phyloP scores from a whole-genome alignment of 2,888 invertebrate genomes.

The Andrena haemorrhoa region DNA sequence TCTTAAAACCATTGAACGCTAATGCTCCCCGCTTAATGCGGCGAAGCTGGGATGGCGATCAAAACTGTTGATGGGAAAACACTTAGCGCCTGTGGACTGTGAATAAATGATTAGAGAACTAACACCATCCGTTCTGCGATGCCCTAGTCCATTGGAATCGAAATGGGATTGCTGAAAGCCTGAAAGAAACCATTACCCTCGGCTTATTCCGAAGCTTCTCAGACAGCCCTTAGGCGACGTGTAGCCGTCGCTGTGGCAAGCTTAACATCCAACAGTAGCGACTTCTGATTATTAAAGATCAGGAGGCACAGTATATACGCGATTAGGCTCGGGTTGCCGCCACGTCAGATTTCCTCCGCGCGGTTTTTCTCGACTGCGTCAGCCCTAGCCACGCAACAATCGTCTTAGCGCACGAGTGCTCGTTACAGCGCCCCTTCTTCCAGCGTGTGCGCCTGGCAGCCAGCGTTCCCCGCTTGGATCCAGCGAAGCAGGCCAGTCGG shows the following conservation, averaged over 20 bases:
- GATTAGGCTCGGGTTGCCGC: background rate
- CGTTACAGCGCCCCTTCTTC: background rate
- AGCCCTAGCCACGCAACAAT: background rate
- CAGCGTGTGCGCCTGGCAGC: constrained; percentile 11
- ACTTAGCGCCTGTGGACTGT: too few relatives aligned
- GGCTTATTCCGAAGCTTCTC: background rate
- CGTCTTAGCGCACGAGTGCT: background rate
- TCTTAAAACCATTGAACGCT: too few relatives aligned
- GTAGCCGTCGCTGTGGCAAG: background rate
- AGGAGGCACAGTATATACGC: too few relatives aligned
- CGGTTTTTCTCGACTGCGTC: background rate
- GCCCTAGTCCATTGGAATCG: too few relatives aligned
- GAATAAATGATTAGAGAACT: too few relatives aligned
- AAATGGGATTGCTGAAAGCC: too few relatives aligned
- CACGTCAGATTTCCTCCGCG: background rate
- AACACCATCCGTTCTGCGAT: too few relatives aligned
- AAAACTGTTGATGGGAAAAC: too few relatives aligned
- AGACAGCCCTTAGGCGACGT: background rate
- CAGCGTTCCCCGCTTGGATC: background rate
- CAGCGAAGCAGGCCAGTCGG: constrained; percentile 28
- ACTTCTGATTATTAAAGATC: background rate
- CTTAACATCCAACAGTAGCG: background rate
- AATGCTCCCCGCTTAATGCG: too few relatives aligned
- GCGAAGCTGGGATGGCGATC: too few relatives aligned
- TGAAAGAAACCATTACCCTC: background rate